phyloP scores from a whole-genome alignment of 2,888 invertebrate genomes.

The Linnaemya tessellans region DNA sequence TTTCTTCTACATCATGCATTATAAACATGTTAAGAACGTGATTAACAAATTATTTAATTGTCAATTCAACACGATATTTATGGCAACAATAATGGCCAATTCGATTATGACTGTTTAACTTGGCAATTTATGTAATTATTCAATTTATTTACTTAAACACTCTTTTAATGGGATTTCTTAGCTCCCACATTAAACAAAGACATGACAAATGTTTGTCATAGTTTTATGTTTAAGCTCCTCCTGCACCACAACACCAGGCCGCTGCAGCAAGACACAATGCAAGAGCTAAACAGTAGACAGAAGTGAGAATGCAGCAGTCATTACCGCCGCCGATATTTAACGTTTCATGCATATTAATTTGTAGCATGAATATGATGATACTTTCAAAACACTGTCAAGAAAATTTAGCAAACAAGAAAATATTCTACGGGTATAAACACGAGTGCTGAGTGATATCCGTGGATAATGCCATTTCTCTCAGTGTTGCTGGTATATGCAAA shows the following conservation, averaged over 20 bases:
- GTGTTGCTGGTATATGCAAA: neutral
- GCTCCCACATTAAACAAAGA: slow-evolving; percentile 59
- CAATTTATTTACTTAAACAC: slow-evolving; percentile 2
- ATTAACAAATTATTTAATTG: slow-evolving; percentile 69
- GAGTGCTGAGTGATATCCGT: neutral
- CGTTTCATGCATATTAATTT: slow-evolving; percentile 68
- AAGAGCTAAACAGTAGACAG: slow-evolving; percentile 5
- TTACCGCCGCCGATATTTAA: slow-evolving; percentile 57
- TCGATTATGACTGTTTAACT: slow-evolving; percentile 49
- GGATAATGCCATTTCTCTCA: slow-evolving; percentile 18
- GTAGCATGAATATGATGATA: slow-evolving; percentile 37
- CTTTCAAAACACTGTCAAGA: slow-evolving; percentile 20
- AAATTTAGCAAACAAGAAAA: neutral
- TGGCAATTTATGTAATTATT: slow-evolving; percentile 30
- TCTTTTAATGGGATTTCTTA: slow-evolving; percentile 17
- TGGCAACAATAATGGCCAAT: slow-evolving; percentile 57
- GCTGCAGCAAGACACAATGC: neutral
- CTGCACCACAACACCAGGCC: slow-evolving; percentile 43
- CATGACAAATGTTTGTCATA: slow-evolving; percentile 60
- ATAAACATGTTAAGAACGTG: slow-evolving; percentile 67
- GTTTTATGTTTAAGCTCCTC: slow-evolving; percentile 36
- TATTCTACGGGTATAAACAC: neutral
- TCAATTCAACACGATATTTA: slow-evolving; percentile 65
- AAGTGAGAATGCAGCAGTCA: slow-evolving; percentile 24
- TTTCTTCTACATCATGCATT: slow-evolving; percentile 41